Evolutionary conservation across 1,140 invertebrate genomes (phyloP).

Genomic region (Fopius arisanus): DNA sequence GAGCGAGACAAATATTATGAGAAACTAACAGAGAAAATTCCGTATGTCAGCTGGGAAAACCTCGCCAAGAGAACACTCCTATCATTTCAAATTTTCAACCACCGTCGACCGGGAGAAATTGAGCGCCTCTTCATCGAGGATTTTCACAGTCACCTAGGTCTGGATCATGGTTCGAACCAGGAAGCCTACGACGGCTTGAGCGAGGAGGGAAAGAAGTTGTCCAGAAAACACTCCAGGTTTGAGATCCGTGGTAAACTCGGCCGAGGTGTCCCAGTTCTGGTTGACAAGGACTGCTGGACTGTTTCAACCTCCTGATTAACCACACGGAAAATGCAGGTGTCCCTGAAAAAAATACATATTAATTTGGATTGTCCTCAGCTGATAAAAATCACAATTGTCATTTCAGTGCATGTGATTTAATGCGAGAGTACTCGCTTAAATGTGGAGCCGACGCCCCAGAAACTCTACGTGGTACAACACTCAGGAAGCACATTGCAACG

Average conservation of each 20-base stretch:
- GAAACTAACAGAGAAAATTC: too few relatives aligned
- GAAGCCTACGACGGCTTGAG: too few relatives aligned
- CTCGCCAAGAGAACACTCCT: constrained; percentile 2
- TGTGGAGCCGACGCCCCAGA: constrained; percentile 16
- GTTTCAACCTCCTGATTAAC: neutral
- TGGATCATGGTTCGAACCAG: too few relatives aligned
- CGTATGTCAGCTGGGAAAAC: too few relatives aligned
- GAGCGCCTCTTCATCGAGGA: constrained; percentile 29
- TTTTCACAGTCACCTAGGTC: constrained; percentile 16
- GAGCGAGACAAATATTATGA: too few relatives aligned
- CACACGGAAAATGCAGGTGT: neutral
- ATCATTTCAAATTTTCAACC: constrained; percentile 30
- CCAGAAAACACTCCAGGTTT: too few relatives aligned
- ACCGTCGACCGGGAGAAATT: constrained; percentile 25
- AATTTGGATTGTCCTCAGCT: constrained; percentile 13
- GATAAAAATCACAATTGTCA: neutral
- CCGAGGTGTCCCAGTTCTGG: constrained; percentile 22
- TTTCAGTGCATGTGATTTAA: constrained; percentile 21
- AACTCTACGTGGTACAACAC: constrained; percentile 13
- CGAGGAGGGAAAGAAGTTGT: too few relatives aligned
- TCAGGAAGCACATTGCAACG: constrained; percentile 29
- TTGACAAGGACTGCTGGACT: neutral
- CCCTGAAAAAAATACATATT: neutral
- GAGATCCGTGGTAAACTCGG: too few relatives aligned
- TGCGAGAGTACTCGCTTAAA: constrained; percentile 21